These are phyloP conservation scores for Euglossa dilemma DNA, from an alignment of 1,140 invertebrate genomes.

Conservation along the genomic window DNA sequence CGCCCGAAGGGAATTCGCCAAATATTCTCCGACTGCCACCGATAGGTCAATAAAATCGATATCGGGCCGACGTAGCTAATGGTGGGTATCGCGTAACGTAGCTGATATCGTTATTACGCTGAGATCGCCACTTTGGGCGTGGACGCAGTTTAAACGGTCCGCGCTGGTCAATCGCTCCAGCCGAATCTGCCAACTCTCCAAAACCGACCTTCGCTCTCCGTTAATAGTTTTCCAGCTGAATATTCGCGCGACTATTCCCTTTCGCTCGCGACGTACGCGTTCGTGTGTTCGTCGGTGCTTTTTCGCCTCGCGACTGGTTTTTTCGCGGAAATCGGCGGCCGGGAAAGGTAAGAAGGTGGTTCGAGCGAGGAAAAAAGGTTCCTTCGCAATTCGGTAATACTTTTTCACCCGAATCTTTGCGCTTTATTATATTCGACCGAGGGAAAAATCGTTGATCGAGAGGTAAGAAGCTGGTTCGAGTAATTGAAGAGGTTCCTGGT, in stretches of 20 bases:
- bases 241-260: conserved; percentile 1
- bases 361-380: too few species aligned
- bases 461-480: too few species aligned
- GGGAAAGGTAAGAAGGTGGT: too few species aligned
- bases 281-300: too few species aligned
- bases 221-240: not conserved
- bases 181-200: not conserved
- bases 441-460: too few species aligned
- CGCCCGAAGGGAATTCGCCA: conserved; percentile 30
- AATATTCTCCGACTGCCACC: conserved; percentile 33
- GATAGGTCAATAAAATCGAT: conserved; percentile 59
- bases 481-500: too few species aligned
- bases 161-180: not conserved
- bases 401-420: not conserved
- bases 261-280: not conserved
- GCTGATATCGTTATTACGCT: conserved; percentile 65
- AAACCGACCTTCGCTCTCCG: not conserved
- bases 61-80: conserved; percentile 52
- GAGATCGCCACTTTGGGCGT: conserved; percentile 63
- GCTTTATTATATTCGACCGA: too few species aligned
- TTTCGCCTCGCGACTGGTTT: too few species aligned
- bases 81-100: conserved; percentile 61
- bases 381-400: too few species aligned
- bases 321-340: too few species aligned
- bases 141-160: conserved; percentile 41